Percentiles rank a stretch among this genome's conserved stretches.
These are phyloP conservation scores for Ochotona princeps DNA, from an alignment of 2,113 vertebrate species.

Conservation along the genomic window DNA sequence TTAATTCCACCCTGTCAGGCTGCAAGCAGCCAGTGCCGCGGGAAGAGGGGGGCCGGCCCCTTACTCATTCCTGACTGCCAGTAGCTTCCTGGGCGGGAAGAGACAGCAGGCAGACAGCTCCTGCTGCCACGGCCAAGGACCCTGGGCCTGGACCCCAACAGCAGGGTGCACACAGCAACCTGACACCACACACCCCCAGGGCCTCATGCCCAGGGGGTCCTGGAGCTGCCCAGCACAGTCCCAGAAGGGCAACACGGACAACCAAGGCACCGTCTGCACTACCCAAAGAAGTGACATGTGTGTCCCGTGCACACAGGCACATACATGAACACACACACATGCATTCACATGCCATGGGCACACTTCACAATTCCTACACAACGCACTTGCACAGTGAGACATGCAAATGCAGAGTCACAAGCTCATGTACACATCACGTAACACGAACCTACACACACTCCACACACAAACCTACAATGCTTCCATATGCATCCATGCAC, in stretches of 20 bases:
- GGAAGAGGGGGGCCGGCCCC: too few species aligned
- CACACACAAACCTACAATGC: too few species aligned
- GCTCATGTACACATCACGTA: too few species aligned
- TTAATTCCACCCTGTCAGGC: fast-evolving
- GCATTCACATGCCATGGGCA: fast-evolving
- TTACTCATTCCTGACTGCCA: neutral
- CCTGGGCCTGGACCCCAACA: fast-evolving
- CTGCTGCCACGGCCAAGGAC: fast-evolving
- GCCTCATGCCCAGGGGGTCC: too few species aligned
- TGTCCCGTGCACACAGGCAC: fast-evolving
- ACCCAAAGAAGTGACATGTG: too few species aligned
- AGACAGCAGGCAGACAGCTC: fast-evolving
- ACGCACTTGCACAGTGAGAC: neutral
- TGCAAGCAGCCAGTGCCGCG: fast-evolving
- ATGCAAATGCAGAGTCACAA: too few species aligned
- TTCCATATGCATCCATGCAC: too few species aligned
- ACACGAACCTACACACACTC: too few species aligned
- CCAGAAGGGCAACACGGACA: too few species aligned
- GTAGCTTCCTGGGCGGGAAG: neutral
- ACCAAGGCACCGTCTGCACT: too few species aligned
- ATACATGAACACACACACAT: neutral
- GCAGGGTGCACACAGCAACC: neutral
- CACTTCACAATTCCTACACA: neutral
- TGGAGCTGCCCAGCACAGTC: too few species aligned
- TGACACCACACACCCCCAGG: fast-evolving